Conservation (phyloP, 1,140 invertebrate genomes). For the Maniola jurtina region DNA sequence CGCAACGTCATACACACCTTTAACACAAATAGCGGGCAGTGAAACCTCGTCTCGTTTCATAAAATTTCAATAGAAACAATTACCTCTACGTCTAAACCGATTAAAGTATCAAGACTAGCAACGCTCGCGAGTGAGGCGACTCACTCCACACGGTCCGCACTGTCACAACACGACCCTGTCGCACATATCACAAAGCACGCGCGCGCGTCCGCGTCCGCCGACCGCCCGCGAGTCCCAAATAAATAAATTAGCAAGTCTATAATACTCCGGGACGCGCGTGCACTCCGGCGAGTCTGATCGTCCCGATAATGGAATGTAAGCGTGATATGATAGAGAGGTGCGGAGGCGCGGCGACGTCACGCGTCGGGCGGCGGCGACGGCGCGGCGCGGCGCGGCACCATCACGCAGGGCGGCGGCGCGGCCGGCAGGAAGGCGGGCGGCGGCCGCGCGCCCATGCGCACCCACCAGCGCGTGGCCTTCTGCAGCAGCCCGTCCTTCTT, state of each 20-base stretch:
- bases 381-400: constrained; percentile 67
- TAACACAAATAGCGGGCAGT: constrained; percentile 52
- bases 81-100: constrained; percentile 50
- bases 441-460: constrained; percentile 68
- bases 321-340: constrained; percentile 61
- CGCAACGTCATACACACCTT: constrained; percentile 52
- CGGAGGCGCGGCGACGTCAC: constrained; percentile 48
- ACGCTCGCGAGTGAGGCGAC: constrained; percentile 42
- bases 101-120: constrained; percentile 57
- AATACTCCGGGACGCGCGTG: constrained; percentile 67
- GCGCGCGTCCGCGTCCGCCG: constrained; percentile 37
- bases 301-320: constrained; percentile 75
- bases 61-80: constrained; percentile 57
- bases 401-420: constrained; percentile 64
- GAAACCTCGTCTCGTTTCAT: constrained; percentile 51
- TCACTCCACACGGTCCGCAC: constrained; percentile 32
- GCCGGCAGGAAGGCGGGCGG: constrained; percentile 42
- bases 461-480: constrained; percentile 71
- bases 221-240: constrained; percentile 53
- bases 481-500: constrained; percentile 74
- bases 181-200: constrained; percentile 51
- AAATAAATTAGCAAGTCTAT: constrained; percentile 78
- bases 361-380: constrained; percentile 61
- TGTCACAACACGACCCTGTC: constrained; percentile 47
- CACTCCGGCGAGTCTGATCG: constrained; percentile 57